Evolutionary conservation across 2,797 vertebrate species (phyloP), one percentile per base, ranked within the genome.

Genomic region (Takifugu ocellatus): DNA sequence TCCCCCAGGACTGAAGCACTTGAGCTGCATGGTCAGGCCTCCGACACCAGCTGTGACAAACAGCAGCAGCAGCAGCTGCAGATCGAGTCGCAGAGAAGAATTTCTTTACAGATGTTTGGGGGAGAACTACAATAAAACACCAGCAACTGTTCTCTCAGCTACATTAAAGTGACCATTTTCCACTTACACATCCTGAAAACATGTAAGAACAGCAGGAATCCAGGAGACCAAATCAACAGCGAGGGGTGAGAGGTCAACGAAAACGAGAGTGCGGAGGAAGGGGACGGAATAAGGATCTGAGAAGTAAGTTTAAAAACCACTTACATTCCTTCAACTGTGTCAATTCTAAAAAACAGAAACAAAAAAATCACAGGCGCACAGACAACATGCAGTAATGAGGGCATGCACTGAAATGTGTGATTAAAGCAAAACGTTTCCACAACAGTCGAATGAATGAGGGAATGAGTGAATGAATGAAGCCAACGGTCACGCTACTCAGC

Each of bases 281-380:
- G 56, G 52, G 27, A 25, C 27, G 49, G 15, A 36, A 72, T 52
- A 64, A 62, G 74, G 70, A 46, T 84, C 86, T 81, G 58, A 60
- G 77, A 79, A 62, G 71, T 27, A 59, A 63, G 59, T 91, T 24
- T 24, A 49, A 36, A 87, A 90, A 92, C 88, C 93, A 94, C 93
- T 95, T 97, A 96, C 93, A 95, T 95, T 93, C 94, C 93, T 90
- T 96, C 94, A 93, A 93, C 92, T 89, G 93, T 92, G 88, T 95
- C 93, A 93, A 75, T 88, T 95, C 94, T 96, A 95, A 91, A 95
- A 85, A 90, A 88, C 90, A 91, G 25, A 45, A n/a, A 51, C 26
- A 67, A 21, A 42, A 55, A 4, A 64, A 48, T 48, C 47, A 59
- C 57, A 60, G 15, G 39, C 56, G 69, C 27, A 92, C 79, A 92